Evolutionary conservation across 2,888 invertebrate species (phyloP), one percentile per base, ranked within the genome.

Genomic region (Stenolophus ochropezus): DNA sequence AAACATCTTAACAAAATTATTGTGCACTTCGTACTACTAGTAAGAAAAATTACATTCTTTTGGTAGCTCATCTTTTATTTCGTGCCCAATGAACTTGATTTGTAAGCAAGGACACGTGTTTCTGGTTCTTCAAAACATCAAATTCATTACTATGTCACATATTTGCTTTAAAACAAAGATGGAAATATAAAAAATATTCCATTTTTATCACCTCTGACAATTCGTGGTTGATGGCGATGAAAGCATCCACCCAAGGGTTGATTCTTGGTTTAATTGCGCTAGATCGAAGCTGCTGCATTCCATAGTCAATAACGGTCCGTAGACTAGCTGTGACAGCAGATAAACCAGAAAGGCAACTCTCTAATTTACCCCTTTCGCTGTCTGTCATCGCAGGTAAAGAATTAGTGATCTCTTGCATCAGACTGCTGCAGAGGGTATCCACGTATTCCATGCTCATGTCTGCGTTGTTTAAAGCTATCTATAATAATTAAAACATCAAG

Each of bases 381-480:
- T 89, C 87, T 20, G 91, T 91, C 90, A 94, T 91, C 56, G 90
- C 89, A 0, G 93, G 92, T 85, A 93, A 92, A 27, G 93, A 91
- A 65, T 91, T 91, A 71, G 91, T 91, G 18, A 95, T 95, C 87
- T 94, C 95, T 79, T 91, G 92, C 85, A 93, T 92, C 84, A 98
- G 92, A 83, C 94, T 95, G 83, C 91, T 92, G 86, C 96, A 96
- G 42, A 99, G 90, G 0, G 96, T 95, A 87, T 95, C 95, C 61
- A 98, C 93, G 89, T 97, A 97, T 87, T 98, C 97, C 83, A 95
- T 95, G 85, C 98, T 96, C 61, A 94, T 93, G 87, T 98, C 98
- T 6, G 97, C 94, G 89, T 98, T 98, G 89, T 97, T 98, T 84
- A 98, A 89, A 86, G 96, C 94, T 21, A 94, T 93, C 94, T 96